Conservation (phyloP, 1,140 invertebrate genomes). For the Hyles vespertilio region DNA sequence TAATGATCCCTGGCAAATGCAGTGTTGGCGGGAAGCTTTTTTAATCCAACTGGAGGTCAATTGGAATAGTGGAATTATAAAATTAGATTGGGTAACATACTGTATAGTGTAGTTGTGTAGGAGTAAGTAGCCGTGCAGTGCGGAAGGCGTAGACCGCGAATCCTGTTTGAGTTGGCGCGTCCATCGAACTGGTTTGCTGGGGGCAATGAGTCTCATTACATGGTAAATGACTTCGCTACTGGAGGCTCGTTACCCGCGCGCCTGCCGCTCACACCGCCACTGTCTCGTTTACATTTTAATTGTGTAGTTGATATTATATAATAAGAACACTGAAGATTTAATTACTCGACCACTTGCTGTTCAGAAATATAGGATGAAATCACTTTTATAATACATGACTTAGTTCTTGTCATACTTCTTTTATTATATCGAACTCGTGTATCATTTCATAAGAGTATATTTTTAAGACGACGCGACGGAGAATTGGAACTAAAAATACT, state of each 20-base stretch:
- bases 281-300: conserved; percentile 18
- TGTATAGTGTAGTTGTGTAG: conserved; percentile 13
- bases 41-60: conserved; percentile 27
- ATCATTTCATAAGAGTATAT: too few species aligned
- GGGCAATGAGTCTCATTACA: conserved; percentile 36
- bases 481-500: too few species aligned
- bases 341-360: too few species aligned
- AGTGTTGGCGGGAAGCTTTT: conserved; percentile 32
- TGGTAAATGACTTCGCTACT: conserved; percentile 27
- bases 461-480: too few species aligned
- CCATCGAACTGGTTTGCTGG: conserved; percentile 40
- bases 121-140: conserved; percentile 21
- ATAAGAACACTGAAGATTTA: too few species aligned
- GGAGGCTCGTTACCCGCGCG: neutral
- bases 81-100: neutral
- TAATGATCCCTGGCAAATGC: conserved; percentile 40
- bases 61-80: conserved; percentile 7
- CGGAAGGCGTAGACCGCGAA: conserved; percentile 47
- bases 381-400: too few species aligned
- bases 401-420: too few species aligned
- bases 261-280: neutral
- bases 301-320: neutral
- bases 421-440: too few species aligned
- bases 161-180: conserved; percentile 50
- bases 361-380: too few species aligned